Evolutionary conservation across 2,888 invertebrate genomes (phyloP), one percentile per base, ranked within the genome.

Genomic region (Lasioglossum morio): DNA sequence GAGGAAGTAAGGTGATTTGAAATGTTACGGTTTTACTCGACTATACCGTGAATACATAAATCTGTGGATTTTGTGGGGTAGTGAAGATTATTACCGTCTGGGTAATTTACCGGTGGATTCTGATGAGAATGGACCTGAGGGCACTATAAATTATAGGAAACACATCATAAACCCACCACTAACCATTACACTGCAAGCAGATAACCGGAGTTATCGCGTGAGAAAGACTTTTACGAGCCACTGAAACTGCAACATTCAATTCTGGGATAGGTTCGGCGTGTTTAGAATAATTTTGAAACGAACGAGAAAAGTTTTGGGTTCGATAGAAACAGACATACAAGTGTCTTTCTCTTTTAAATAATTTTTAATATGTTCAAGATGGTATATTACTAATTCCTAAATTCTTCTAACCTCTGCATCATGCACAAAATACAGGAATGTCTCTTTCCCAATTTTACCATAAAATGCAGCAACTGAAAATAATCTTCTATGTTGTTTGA

Each of bases 91-190:
- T 63, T 63, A 63, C 30, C 30, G 30, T 30, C 63, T 30, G 8
- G 30, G 27, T 48, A 48, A 74, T 63, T 63, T 63, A 63, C 63
- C 27, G 30, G 63, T 16, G 63, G 63, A 63, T 30, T 30, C 63
- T 63, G 63, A 63, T 63, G 63, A 63, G 63, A 63, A 63, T 63
- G 63, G 16, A 30, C 63, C 63, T 30, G 63, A 63, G 63, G 63
- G 63, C 63, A 30, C 63, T 30, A 63, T 63, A 63, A 63, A 63
- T 63, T 63, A 63, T 63, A 63, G 30, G 63, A 30, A 63, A 63
- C 63, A 63, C 63, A 63, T 63, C 63, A 63, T 63, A 63, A 63
- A 30, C 43, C 77, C 30, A 34, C 40, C 43, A 30, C 63, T 63
- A 63, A 19, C 63, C 63, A 8, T 63, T 63, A 63, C 63, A 63